phyloP scores from a whole-genome alignment of 2,113 vertebrate genomes.

The Geococcyx californianus region DNA sequence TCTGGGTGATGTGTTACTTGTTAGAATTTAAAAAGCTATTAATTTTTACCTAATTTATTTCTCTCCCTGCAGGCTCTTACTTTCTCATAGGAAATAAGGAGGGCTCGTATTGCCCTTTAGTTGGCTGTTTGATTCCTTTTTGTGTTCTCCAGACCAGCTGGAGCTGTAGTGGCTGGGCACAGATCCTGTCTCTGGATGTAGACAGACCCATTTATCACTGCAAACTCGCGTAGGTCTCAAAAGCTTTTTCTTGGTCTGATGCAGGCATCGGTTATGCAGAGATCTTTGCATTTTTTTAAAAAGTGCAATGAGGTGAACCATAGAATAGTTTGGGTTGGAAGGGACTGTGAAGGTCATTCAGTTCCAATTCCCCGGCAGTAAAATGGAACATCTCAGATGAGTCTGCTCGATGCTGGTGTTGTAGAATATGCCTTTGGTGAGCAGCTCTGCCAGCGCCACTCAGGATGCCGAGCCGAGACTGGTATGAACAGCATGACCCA shows the following conservation, averaged over 20 bases:
- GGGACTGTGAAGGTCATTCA: too few species aligned
- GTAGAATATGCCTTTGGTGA: neutral
- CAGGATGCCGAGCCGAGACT: neutral
- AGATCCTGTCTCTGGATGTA: neutral
- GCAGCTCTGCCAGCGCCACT: accelerated
- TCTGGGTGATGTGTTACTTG: constrained; percentile 51
- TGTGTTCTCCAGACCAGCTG: neutral
- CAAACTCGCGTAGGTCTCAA: neutral
- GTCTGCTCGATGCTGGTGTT: neutral
- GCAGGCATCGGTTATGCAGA: neutral
- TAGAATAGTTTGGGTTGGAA: too few species aligned
- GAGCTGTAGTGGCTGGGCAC: neutral
- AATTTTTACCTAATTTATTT: constrained; percentile 62
- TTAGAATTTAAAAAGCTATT: constrained; percentile 52
- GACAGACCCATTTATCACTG: neutral
- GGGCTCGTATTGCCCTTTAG: neutral
- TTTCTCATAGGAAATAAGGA: constrained; percentile 7
- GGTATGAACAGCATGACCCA: neutral
- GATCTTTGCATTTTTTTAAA: neutral
- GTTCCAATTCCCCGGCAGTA: too few species aligned
- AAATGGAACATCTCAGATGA: too few species aligned
- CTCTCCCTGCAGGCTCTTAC: neutral
- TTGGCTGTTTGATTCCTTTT: neutral
- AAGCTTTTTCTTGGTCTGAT: neutral
- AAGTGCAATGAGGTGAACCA: neutral